Evolutionary conservation across 2,888 invertebrate species (phyloP), one percentile per base, ranked within the genome.

Genomic region (Uloborus plumipes): DNA sequence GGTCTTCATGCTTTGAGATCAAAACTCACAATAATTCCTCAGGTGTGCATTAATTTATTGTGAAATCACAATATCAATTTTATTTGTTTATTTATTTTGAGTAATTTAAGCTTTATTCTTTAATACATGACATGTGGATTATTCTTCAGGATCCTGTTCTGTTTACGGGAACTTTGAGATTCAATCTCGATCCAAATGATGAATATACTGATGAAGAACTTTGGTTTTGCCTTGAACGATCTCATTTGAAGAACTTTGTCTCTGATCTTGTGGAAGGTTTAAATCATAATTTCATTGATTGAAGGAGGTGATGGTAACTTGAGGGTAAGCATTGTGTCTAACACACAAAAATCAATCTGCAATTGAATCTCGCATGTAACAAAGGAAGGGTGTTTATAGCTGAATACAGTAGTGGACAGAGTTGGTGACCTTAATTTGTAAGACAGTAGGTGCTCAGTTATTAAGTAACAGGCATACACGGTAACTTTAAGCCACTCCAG

Each of bases 1-100:
- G 89, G 90, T 1, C 87, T 92, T 58, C 88, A 90, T 61, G 89
- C 90, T 78, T 88, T 93, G 16, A 88, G 92, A 74, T 89, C 89
- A 49, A 88, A 88, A 66, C 86, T 91, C 22, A 90, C 91, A 6
- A 89, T 91, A 64, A 91, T 93, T 83, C 92, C 93, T 11, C 92
- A 92, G 86, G 92, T 80, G 75, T 89, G 81, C 87, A 89, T 11
- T 39, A 22, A 39, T 7, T n/a, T 9, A 39, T 39, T 39, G 9
- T 39, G 39, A 9, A 39, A 39, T 39, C 11, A 39, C 3, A 6
- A 39, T 9, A 39, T 11, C 11, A 11, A 9, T 7, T 62, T 50
- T 22, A 11, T 6, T 58, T 20, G 9, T 62, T 50, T 22, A 11
- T 6, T 58, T 20, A 9, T n/a, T 6, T 6, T 53, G 15, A 53